phyloP scores from a whole-genome alignment of 2,888 invertebrate genomes.

The Microdon myrmicae region DNA sequence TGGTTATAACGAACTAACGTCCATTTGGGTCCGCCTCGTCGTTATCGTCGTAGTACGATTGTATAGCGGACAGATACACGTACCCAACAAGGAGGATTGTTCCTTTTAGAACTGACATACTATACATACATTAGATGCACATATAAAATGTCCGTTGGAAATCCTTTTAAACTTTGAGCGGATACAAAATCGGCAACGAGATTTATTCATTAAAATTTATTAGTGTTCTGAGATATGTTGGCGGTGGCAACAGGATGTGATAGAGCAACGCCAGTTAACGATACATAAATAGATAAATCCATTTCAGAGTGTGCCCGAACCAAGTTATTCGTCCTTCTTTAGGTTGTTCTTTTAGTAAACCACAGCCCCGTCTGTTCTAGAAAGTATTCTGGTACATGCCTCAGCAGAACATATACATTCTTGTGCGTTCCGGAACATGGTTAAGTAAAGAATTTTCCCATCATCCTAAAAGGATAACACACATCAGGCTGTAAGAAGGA shows the following conservation, averaged over 20 bases:
- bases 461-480: constrained; percentile 23
- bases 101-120: too few species aligned
- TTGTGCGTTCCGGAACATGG: constrained; percentile 15
- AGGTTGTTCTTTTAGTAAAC: too few species aligned
- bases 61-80: too few species aligned
- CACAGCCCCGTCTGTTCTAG: too few species aligned
- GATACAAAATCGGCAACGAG: constrained; percentile 51
- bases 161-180: constrained; percentile 50
- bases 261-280: constrained; percentile 2
- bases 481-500: constrained; percentile 36
- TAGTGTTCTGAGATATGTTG: constrained; percentile 32
- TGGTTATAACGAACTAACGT: constrained; percentile 38
- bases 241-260: neutral
- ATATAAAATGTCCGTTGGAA: constrained; percentile 36
- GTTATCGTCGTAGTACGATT: constrained; percentile 11
- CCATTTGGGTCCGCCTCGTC: constrained; percentile 14
- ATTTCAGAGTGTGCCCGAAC: constrained; percentile 24
- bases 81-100: too few species aligned
- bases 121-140: constrained; percentile 4
- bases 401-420: too few species aligned
- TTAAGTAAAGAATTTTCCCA: constrained; percentile 33
- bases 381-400: too few species aligned
- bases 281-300: constrained; percentile 36
- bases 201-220: constrained; percentile 52
- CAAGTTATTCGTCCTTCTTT: constrained; percentile 14